Evolutionary conservation across 2,888 invertebrate species (phyloP).

Genomic region (Drosophila lacicola): DNA sequence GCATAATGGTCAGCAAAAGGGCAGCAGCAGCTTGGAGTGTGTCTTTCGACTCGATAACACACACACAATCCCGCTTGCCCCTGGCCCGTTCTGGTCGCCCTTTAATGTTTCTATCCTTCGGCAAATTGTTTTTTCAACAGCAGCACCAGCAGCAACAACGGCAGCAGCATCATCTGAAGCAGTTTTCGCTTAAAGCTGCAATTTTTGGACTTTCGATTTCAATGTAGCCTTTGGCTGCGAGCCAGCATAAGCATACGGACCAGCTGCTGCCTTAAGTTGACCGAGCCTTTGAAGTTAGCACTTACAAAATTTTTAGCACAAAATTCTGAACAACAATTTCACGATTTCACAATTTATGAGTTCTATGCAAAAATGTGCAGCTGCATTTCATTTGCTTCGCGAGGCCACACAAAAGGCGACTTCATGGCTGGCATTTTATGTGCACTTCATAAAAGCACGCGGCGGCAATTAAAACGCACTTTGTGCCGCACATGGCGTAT

Average conservation of each 20-base stretch:
- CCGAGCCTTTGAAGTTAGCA: neutral
- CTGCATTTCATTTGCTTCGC: conserved; percentile 26
- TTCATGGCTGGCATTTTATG: conserved; percentile 51
- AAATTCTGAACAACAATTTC: conserved; percentile 9
- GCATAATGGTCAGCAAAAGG: conserved; percentile 52
- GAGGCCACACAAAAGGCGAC: conserved; percentile 17
- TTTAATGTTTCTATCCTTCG: conserved; percentile 61
- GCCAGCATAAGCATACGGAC: conserved; percentile 18
- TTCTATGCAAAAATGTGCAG: conserved; percentile 11
- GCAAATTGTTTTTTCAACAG: conserved; percentile 49
- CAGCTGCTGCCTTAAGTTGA: conserved; percentile 23
- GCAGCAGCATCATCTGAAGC: conserved; percentile 26
- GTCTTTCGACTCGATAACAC: conserved; percentile 11
- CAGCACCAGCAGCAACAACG: conserved; percentile 15
- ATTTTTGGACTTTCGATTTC: conserved; percentile 57
- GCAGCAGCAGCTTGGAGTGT: conserved; percentile 12
- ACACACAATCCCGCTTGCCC: conserved; percentile 3
- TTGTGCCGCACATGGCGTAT: conserved; percentile 62
- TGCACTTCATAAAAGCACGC: conserved; percentile 61
- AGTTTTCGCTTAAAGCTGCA: conserved; percentile 51
- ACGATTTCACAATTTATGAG: conserved; percentile 35
- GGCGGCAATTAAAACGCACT: conserved; percentile 68
- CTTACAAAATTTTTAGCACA: neutral
- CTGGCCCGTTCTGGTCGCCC: conserved; percentile 8
- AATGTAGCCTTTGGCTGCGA: conserved; percentile 22